Base-by-base conservation (phyloP, 1,140 invertebrate genomes). In the Thalassaphorura encarpata region DNA sequence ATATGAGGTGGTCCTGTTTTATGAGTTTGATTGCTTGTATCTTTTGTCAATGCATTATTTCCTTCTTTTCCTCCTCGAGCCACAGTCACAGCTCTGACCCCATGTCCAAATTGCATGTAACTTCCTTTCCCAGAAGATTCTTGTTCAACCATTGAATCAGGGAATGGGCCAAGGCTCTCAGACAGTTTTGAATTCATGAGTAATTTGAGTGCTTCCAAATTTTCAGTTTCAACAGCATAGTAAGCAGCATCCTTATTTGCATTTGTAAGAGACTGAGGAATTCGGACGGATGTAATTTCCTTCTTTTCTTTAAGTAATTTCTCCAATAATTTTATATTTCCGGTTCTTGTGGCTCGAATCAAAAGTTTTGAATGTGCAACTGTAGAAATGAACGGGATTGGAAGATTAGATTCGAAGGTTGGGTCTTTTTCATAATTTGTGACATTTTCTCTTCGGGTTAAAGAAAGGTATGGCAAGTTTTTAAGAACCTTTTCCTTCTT, bases 41-140 rank as follows among this genome's bases (percentile, higher is more conserved):
- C n/a, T n/a, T n/a, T n/a, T n/a, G n/a, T n/a, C n/a, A n/a, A n/a
- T n/a, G n/a, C n/a, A 19, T 6, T 40, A 3, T 3, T 21, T 8
- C 75, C 75, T 67, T 77, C 75, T 60, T 67, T 67, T 23, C 69
- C 67, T 8, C 76, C 75, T 50, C 75, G 62, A 27, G 68, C 67
- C 6, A 71, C 62, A 27, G 67, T 69, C 26, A 77, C 62, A 26
- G 58, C 41, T 26, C 70, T 52, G 1, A 75, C 66, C 45, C 62
- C 62, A 33, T 65, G 66, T 8, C 68, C 75, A 29, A 76, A 66
- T 67, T 68, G 72, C 4, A 66, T 70, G 48, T 50, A 68, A 45
- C 53, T 58, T 8, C 54, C 56, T 47, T 28, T 52, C 33, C 66
- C 56, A 39, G 63, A 59, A 21, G 41, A 39, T 39, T 66, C 51